Evolutionary conservation across 2,888 invertebrate genomes (phyloP).

Genomic region (Drosophila buzzatii): DNA sequence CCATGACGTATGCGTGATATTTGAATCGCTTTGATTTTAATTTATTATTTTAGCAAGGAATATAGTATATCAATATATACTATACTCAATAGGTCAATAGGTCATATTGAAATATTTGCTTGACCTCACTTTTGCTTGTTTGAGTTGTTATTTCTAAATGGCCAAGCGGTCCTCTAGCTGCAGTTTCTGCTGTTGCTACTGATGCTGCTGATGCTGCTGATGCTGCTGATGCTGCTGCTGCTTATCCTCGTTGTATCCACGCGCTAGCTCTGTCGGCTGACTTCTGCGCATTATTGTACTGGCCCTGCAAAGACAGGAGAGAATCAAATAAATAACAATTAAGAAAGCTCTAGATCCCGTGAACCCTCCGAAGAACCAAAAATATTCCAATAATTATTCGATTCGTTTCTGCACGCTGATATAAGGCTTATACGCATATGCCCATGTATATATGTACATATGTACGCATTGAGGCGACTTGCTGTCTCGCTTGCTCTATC

Average conservation of each 20-base stretch:
- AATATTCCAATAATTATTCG: no score
- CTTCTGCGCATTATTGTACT: slow-evolving; percentile 57
- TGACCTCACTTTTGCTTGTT: not conserved
- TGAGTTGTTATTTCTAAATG: slow-evolving; percentile 28
- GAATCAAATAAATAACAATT: not conserved
- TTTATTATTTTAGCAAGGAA: slow-evolving; percentile 3
- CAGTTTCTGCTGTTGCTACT: slow-evolving; percentile 21
- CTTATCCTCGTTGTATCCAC: slow-evolving; percentile 71
- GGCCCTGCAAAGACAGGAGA: slow-evolving; percentile 45
- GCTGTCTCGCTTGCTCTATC: no score
- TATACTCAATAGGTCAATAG: no score
- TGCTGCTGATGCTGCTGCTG: slow-evolving; percentile 18
- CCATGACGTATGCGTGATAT: slow-evolving; percentile 70
- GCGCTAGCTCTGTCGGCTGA: slow-evolving; percentile 55
- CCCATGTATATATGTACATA: no score
- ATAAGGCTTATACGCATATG: no score
- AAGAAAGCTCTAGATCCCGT: no score
- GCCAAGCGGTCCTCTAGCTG: slow-evolving; percentile 9
- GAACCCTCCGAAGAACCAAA: no score
- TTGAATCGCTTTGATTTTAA: slow-evolving; percentile 15
- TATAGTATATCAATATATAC: not conserved
- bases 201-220: slow-evolving; percentile 1
- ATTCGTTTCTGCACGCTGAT: no score
- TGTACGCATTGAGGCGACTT: no score
- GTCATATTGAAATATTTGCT: not conserved